Evolutionary conservation across 2,797 vertebrate genomes (phyloP).

Genomic region (Carduelis carduelis): DNA sequence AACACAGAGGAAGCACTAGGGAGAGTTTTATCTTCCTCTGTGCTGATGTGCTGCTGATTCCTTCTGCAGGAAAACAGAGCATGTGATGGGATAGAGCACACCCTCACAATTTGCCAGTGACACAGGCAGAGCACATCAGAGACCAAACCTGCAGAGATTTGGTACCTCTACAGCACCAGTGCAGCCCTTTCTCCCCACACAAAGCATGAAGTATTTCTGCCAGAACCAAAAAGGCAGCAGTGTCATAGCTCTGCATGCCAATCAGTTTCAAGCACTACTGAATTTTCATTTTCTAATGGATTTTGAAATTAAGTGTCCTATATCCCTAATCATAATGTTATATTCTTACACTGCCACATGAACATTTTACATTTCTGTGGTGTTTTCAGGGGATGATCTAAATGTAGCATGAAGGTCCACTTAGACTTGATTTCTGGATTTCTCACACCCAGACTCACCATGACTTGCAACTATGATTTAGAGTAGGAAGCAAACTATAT

Average conservation of each 20-base stretch:
- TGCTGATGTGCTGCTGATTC: neutral
- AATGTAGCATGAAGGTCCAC: neutral
- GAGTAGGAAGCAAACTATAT: neutral
- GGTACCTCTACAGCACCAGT: neutral
- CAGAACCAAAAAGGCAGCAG: neutral
- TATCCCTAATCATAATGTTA: neutral
- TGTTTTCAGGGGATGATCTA: neutral
- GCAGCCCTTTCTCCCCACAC: neutral
- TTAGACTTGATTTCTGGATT: neutral
- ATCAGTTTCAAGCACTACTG: neutral
- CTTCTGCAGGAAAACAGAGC: neutral
- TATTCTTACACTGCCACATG: neutral
- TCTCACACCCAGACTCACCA: neutral
- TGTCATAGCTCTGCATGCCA: neutral
- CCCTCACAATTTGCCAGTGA: neutral
- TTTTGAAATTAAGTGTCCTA: neutral
- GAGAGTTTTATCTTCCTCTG: neutral
- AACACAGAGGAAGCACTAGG: rapidly evolving
- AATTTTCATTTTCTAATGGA: neutral
- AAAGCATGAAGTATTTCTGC: neutral
- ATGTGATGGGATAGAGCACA: rapidly evolving
- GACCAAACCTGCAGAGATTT: neutral
- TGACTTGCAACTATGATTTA: neutral
- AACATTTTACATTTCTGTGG: neutral
- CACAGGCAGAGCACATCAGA: neutral